Evolutionary conservation across 23 tunicate species (phyloP), one percentile per base, ranked within the genome.

Genomic region (Clavelina lepadiformis): DNA sequence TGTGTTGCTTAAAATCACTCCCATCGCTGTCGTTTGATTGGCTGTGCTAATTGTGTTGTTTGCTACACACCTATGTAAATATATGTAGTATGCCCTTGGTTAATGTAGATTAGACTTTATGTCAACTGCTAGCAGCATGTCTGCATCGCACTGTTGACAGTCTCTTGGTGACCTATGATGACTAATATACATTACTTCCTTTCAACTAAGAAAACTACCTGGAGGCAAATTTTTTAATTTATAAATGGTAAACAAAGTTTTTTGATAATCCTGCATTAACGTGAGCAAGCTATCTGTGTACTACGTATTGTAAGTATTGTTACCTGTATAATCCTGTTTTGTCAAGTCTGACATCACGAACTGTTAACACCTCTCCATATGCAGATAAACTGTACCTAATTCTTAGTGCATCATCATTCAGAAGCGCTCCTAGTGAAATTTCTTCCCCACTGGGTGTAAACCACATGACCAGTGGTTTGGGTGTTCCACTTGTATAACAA

Each of bases 291-390:
- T 11, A 28, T 15, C 18, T 11, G 13, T 11, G 15, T 13, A 22
- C 54, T 6, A 47, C 50, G 67, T 33, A 27, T 0, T 22, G 20
- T 55, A n/a, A n/a, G n/a, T n/a, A 31, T 26, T 11, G 66, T 58
- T 69, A 83, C 96, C 64, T 87, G 61, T 59, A 87, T 19, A 51
- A 20, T 5, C 96, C 96, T 20, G 96, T 87, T 67, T 74, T 74
- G 0, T 35, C 31, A 15, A 87, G 41, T 11, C 67, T 59, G 28
- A 87, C 77, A 63, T 73, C 46, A n/a, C 62, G 58, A 2, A 87
- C 83, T 13, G 73, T 68, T 1, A 87, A 56, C 7, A 28, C 25
- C n/a, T 87, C 76, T 15, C 96, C 96, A 61, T 63, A 66, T 3
- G 28, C 61, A 5, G 80, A 67, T 20, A 87, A 68, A 8, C 21